Evolutionary conservation across 2,888 invertebrate genomes (phyloP), one percentile per base, ranked within the genome.

Genomic region (Acleris holmiana): DNA sequence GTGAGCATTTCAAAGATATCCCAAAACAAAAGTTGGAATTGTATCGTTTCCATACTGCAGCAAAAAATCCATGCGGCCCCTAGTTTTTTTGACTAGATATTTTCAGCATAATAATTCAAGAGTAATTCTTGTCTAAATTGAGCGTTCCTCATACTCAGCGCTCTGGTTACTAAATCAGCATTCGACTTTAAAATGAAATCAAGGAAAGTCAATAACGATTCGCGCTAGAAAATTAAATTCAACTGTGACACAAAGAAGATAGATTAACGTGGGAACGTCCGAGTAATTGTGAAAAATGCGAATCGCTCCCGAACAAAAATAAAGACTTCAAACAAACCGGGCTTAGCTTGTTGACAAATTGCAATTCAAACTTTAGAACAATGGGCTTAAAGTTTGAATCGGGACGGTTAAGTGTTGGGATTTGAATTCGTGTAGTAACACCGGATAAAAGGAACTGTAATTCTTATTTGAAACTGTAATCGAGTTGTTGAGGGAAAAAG

Each of bases 231-330:
- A 89, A 87, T 86, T 84, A 86, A 89, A 83, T 84, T 85, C 80
- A 79, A 79, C 80, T 77, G 79, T 79, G 78, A 80, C 80, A 87
- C 88, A 88, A 89, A 87, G 87, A 89, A 90, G 89, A 90, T 87
- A 80, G 89, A 90, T 90, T 89, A 88, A 85, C 83, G 85, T 78
- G 83, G 77, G 85, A 88, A 88, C 80, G 87, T 89, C 89, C 85
- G 79, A 88, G 89, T 90, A 91, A 91, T 90, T 91, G 91, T 88
- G 90, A 91, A 90, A 89, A 91, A 90, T 90, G 90, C 71, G 88
- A 81, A 83, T 82, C 84, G 80, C 78, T 83, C 76, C 78, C 73
- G 71, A 74, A 73, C 76, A 79, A 79, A 84, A 83, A 84, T 83
- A 85, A 86, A 85, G 83, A 82, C 77, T 81, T 77, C 72, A 76